Conservation (phyloP, 2,888 invertebrate genomes). For the Microctonus aethiopoides region DNA sequence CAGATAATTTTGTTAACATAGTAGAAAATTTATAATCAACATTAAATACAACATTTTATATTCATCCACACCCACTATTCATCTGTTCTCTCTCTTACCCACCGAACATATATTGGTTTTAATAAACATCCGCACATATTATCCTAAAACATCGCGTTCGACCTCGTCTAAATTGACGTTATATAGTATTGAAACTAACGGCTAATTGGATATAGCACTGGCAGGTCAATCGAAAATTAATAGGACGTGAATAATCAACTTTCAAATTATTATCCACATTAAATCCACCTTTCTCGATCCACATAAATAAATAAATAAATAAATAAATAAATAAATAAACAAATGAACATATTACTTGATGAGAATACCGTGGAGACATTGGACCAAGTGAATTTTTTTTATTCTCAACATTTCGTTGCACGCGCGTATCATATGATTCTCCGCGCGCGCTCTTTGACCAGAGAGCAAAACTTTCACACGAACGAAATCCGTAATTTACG, state of each 20-base stretch:
- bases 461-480: slow-evolving; percentile 14
- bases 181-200: slow-evolving; percentile 17
- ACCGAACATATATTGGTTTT: not conserved
- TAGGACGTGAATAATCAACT: not conserved
- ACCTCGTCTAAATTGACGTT: not conserved
- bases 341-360: not conserved
- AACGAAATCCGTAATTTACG: slow-evolving; percentile 20
- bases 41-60: slow-evolving; percentile 9
- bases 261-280: not conserved
- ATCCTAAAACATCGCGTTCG: not conserved
- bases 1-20: not conserved
- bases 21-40: not conserved
- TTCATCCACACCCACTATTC: not conserved
- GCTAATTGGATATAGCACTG: slow-evolving; percentile 23
- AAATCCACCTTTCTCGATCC: not conserved
- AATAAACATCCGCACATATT: not conserved
- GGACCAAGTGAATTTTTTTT: slow-evolving; percentile 5
- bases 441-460: not conserved
- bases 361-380: slow-evolving; percentile 1
- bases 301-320: not conserved
- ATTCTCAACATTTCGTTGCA: not conserved
- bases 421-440: not conserved
- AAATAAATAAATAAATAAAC: not conserved
- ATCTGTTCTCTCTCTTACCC: not conserved
- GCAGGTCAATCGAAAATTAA: slow-evolving; percentile 8